A percentile compares a stretch with the other conserved stretches of the same genome.
These are phyloP conservation scores for Mesocentrotus franciscanus DNA, from an alignment of 53 echinoderm and acorn worm genomes.

Conservation along the genomic window DNA sequence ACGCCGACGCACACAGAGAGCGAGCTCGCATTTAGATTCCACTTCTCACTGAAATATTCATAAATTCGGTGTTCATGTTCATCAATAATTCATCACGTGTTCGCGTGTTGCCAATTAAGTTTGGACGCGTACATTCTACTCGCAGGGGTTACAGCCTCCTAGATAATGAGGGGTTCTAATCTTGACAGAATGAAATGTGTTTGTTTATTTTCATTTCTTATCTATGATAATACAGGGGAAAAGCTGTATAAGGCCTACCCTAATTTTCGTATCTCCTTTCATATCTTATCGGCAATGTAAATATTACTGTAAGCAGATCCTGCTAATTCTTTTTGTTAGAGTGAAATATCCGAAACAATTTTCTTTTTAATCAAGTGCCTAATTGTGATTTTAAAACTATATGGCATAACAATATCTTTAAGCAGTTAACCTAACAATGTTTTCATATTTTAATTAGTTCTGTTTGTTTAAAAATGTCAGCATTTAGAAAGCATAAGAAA, in stretches of 20 bases:
- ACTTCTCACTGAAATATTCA: constrained; percentile 68
- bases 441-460: no score
- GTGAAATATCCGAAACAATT: no score
- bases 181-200: not conserved
- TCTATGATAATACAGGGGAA: not conserved
- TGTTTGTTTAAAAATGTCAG: no score
- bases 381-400: no score
- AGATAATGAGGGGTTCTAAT: not conserved
- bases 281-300: not conserved
- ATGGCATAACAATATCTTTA: no score
- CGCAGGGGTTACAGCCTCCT: not conserved
- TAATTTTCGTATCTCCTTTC: not conserved
- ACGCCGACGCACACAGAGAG: constrained; percentile 51
- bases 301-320: not conserved
- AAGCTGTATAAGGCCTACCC: not conserved
- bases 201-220: not conserved
- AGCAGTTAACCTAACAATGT: no score
- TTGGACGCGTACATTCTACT: constrained; percentile 57
- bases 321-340: no score
- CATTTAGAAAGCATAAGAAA: no score
- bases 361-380: no score
- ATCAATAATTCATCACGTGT: constrained; percentile 70
- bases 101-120: constrained; percentile 69
- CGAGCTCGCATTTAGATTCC: constrained; percentile 52
- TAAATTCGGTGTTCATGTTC: constrained; percentile 63